These are phyloP conservation scores for Trichosurus vulpecula DNA, from an alignment of 2,797 vertebrate genomes.

Conservation along the genomic window DNA sequence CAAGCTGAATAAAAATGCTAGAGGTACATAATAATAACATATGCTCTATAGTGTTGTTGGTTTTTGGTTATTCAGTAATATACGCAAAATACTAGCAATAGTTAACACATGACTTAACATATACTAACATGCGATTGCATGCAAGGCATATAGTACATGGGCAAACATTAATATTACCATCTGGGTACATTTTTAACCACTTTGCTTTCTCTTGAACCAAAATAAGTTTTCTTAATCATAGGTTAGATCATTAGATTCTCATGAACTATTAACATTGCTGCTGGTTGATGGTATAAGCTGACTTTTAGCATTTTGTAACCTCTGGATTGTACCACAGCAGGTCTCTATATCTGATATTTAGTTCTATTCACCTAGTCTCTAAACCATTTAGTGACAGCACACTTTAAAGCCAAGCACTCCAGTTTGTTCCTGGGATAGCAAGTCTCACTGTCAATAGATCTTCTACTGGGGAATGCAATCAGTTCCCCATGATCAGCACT, in stretches of 20 bases:
- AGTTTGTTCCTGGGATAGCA: not conserved
- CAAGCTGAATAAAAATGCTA: not conserved
- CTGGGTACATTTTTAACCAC: not conserved
- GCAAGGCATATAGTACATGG: not conserved
- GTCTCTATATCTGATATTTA: not conserved
- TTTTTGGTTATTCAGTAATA: not conserved
- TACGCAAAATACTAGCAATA: not conserved
- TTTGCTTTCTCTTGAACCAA: not conserved
- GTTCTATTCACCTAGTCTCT: not conserved
- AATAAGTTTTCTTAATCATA: not conserved
- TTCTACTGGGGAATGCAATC: not conserved
- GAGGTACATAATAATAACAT: not conserved
- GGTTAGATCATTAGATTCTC: not conserved
- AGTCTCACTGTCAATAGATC: not conserved
- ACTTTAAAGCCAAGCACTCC: not conserved
- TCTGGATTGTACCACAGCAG: not conserved
- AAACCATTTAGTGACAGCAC: not conserved
- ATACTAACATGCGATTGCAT: not conserved
- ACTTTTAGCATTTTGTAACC: not conserved
- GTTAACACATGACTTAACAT: not conserved
- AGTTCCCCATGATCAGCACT: not conserved
- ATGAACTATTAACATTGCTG: not conserved
- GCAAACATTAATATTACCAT: not conserved
- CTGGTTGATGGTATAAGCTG: not conserved
- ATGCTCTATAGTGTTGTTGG: not conserved